A percentile compares a stretch with the other conserved stretches of the same genome.
phyloP scores from a whole-genome alignment of 2,797 vertebrate species.

The Cossypha caffra region DNA sequence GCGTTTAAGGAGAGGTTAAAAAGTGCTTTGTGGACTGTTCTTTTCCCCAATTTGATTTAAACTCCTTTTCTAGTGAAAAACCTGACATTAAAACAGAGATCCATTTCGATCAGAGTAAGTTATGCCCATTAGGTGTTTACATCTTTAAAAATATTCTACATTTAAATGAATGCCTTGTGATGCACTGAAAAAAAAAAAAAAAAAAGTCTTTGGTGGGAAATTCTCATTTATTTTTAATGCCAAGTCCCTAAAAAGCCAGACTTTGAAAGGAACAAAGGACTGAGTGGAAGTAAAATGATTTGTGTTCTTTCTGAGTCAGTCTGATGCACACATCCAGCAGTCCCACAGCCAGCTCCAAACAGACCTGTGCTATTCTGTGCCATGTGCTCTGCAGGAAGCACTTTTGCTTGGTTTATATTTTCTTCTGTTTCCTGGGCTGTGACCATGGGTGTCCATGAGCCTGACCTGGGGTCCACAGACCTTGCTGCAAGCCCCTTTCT shows the following conservation, averaged over 20 bases:
- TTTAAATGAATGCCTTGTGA: neutral
- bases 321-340: neutral
- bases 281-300: neutral
- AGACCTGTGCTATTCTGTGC: neutral
- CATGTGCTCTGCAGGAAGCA: neutral
- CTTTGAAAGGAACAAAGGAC: neutral
- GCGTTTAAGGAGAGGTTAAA: neutral
- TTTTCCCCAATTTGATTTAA: neutral
- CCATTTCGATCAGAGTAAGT: neutral
- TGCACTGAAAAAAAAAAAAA: neutral
- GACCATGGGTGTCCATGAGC: rapidly evolving
- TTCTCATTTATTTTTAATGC: constrained; percentile 31
- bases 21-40: neutral
- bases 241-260: neutral
- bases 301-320: neutral
- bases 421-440: neutral
- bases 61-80: neutral
- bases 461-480: neutral
- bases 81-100: neutral
- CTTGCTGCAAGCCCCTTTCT: neutral
- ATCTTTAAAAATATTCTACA: neutral
- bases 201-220: neutral
- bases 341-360: neutral
- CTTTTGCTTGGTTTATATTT: neutral
- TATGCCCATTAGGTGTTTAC: neutral